These are phyloP conservation scores for Nasonia oneida DNA, from an alignment of 2,888 invertebrate species.

Conservation along the genomic window DNA sequence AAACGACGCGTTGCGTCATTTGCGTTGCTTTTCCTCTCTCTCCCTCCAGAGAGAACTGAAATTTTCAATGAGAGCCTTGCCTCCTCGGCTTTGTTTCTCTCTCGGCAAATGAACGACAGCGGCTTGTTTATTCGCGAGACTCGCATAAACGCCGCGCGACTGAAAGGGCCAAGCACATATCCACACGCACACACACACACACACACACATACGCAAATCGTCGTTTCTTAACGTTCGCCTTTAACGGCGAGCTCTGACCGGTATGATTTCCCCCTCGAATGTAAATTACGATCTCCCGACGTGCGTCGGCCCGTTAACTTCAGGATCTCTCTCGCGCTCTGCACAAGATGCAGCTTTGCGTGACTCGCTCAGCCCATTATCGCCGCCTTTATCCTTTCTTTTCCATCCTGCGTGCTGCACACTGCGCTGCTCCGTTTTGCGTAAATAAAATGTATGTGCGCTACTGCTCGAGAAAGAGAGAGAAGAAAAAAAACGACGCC, in stretches of 20 bases:
- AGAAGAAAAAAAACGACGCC: not conserved
- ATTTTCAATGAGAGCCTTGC: constrained; percentile 12
- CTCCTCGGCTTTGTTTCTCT: not conserved
- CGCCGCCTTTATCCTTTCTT: constrained; percentile 4
- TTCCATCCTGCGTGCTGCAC: not conserved
- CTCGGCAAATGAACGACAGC: constrained; percentile 1
- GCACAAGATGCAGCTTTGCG: constrained; percentile 52
- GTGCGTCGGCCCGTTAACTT: constrained; percentile 54
- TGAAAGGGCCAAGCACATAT: too few species aligned
- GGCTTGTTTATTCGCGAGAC: not conserved
- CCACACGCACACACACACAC: not conserved
- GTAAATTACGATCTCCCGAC: constrained; percentile 58
- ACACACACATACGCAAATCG: constrained; percentile 4
- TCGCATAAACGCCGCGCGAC: not conserved
- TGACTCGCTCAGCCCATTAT: constrained; percentile 47
- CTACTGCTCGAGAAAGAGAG: not conserved
- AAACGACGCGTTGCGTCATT: not conserved
- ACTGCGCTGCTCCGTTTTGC: not conserved
- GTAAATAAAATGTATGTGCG: not conserved
- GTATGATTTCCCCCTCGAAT: constrained; percentile 56
- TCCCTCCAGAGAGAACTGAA: not conserved
- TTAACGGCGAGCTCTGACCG: constrained; percentile 43
- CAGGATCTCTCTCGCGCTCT: constrained; percentile 36
- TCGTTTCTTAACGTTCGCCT: constrained; percentile 33
- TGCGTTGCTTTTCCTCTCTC: not conserved